Percentiles rank a stretch among this genome's conserved stretches.
Conservation (phyloP, 2,797 vertebrate genomes). For the Babyrousa celebensis region DNA sequence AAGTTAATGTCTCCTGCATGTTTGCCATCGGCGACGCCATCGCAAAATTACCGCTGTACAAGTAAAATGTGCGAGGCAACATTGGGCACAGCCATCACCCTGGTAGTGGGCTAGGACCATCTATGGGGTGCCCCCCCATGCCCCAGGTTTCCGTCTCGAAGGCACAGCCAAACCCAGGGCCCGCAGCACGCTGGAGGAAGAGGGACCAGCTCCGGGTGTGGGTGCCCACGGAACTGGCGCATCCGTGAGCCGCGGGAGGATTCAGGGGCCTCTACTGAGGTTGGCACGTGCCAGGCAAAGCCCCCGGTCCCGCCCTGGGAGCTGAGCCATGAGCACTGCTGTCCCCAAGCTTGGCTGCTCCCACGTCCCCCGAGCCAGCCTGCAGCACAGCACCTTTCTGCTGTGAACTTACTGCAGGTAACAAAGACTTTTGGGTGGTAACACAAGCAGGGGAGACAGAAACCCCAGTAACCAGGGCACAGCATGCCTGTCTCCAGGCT, state of each 20-base stretch:
- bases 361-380: rapidly evolving
- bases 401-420: rapidly evolving
- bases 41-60: constrained; percentile 87
- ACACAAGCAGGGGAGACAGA: not conserved
- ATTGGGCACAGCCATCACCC: constrained; percentile 80
- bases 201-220: not conserved
- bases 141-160: not conserved
- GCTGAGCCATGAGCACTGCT: rapidly evolving
- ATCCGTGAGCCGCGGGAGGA: no score
- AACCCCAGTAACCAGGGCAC: not conserved
- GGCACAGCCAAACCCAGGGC: rapidly evolving
- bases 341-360: not conserved
- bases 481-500: not conserved
- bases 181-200: not conserved
- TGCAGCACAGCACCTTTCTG: not conserved
- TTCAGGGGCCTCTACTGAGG: not conserved
- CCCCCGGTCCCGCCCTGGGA: rapidly evolving
- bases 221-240: not conserved
- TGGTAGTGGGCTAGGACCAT: not conserved
- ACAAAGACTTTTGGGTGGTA: not conserved
- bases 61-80: constrained; percentile 89
- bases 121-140: not conserved
- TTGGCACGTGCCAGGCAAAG: rapidly evolving
- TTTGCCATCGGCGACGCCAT: constrained; percentile 88
- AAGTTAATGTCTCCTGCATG: constrained; percentile 91